Conservation (phyloP, 2,797 vertebrate genomes). For the Sciurus carolinensis region DNA sequence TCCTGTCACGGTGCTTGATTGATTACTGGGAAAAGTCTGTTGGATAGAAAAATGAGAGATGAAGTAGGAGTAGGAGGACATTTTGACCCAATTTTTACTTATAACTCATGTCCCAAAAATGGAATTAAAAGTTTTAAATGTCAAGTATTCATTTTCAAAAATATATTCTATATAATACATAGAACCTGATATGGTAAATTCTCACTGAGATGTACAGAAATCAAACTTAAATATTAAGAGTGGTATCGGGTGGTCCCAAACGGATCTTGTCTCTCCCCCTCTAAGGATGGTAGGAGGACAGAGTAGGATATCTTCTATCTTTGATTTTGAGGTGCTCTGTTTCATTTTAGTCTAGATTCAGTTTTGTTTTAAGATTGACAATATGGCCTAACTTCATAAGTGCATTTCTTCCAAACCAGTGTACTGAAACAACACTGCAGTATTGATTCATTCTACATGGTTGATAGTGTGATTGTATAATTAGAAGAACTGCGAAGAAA, state of each 20-base stretch:
- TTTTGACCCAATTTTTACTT: conserved; percentile 68
- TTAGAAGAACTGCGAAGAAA: conserved; percentile 84
- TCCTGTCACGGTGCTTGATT: conserved; percentile 54
- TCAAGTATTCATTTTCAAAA: conserved; percentile 5
- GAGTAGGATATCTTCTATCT: not conserved
- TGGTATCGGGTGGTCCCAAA: not conserved
- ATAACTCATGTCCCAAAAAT: conserved; percentile 27
- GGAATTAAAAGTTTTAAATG: conserved; percentile 61
- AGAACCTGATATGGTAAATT: conserved; percentile 18
- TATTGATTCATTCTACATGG: conserved; percentile 78
- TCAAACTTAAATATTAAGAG: conserved; percentile 52
- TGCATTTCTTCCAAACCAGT: conserved; percentile 64
- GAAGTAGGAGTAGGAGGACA: conserved; percentile 14
- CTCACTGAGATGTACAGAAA: conserved; percentile 47
- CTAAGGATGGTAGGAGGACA: not conserved
- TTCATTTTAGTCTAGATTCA: conserved; percentile 59
- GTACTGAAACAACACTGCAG: conserved; percentile 46
- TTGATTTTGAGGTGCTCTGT: conserved; percentile 47
- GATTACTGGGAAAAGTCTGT: conserved; percentile 64
- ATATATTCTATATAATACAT: conserved; percentile 31
- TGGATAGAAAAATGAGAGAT: conserved; percentile 62
- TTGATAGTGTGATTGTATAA: conserved; percentile 81
- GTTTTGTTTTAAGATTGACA: conserved; percentile 67
- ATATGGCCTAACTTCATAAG: conserved; percentile 25
- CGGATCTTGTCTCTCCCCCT: not conserved